phyloP scores from a whole-genome alignment of 1,140 invertebrate species.

The Nasonia longicornis region DNA sequence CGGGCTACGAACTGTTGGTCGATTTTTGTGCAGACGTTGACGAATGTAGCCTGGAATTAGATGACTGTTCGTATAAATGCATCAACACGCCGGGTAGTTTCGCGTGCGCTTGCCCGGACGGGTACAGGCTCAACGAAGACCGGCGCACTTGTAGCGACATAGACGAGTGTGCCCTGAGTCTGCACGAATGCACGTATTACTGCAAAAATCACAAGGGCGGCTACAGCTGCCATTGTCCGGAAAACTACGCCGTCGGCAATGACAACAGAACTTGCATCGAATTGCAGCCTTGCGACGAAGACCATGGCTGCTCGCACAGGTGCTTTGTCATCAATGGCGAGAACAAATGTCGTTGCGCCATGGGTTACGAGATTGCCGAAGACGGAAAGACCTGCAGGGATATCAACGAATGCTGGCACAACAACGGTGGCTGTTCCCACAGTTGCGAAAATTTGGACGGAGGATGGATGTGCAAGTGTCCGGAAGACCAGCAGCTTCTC shows the following conservation, averaged over 20 bases:
- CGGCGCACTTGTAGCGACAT: constrained; percentile 68
- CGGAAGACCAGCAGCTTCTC: constrained; percentile 63
- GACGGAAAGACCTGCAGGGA: constrained; percentile 70
- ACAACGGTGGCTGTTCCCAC: constrained; percentile 71
- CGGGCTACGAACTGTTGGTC: constrained; percentile 75
- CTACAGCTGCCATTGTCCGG: constrained; percentile 73
- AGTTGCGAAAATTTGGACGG: constrained; percentile 72
- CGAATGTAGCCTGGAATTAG: constrained; percentile 66
- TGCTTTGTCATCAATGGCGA: constrained; percentile 78
- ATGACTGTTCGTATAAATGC: constrained; percentile 70
- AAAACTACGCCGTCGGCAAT: constrained; percentile 64
- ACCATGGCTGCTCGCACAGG: constrained; percentile 68
- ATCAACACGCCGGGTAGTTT: constrained; percentile 70
- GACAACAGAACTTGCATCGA: constrained; percentile 70
- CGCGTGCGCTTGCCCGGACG: constrained; percentile 68
- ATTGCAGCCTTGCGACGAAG: constrained; percentile 62
- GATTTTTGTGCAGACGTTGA: constrained; percentile 67
- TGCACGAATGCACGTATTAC: constrained; percentile 68
- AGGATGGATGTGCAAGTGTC: constrained; percentile 71
- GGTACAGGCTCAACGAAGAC: constrained; percentile 60
- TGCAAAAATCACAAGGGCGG: constrained; percentile 77
- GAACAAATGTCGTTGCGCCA: constrained; percentile 75
- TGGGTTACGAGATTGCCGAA: constrained; percentile 67
- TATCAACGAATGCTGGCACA: constrained; percentile 72
- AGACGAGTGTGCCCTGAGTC: constrained; percentile 65